Base-by-base conservation (phyloP, 2,888 invertebrate species). In the Cephus pulcher region DNA sequence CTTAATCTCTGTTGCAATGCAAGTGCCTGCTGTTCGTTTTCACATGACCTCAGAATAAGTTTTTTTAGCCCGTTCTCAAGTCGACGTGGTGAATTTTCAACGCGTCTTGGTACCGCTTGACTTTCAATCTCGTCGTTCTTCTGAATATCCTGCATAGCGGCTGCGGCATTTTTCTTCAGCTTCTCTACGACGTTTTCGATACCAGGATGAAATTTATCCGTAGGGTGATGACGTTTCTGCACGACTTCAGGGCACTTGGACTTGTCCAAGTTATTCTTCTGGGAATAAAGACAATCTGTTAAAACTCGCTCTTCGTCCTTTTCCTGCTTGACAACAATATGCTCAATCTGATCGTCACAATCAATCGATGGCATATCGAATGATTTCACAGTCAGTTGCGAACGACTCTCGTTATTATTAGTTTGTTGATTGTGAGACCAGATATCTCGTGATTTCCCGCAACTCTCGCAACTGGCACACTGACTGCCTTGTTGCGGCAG, bases 151-250 rank as follows among this genome's bases (percentile, higher is more conserved):
- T 84, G 84, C 4, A 84, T 82, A 1, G 89, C 89, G 1, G 78
- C 78, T 0, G 87, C 90, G 34, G 89, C 89, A 68, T 90, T 90
- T 79, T 90, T 91, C 80, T 91, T 91, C 75, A 91, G 74, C 75
- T 91, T 90, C 76, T 90, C 90, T 4, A 90, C 90, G 12, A 90
- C 90, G 73, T 90, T 90, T 75, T 90, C 90, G 70, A 90, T 90
- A 0, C 90, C 89, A 0, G 88, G 85, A 78, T 90, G 89, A 71
- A 78, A 83, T 74, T 88, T 89, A 34, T 90, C 90, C 0, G 78
- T 34, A 4, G 82, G 80, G 73, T 86, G 84, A 73, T 82, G 84
- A 34, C 71, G 32, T 15, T 71, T 71, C 71, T 71, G 71, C 33
- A 84, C 84, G 73, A 80, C 82, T 4, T 77, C 81, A 15, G 75